Evolutionary conservation across 2,797 vertebrate genomes (phyloP), one percentile per base, ranked within the genome.

Genomic region (Acipenser transmontanus): DNA sequence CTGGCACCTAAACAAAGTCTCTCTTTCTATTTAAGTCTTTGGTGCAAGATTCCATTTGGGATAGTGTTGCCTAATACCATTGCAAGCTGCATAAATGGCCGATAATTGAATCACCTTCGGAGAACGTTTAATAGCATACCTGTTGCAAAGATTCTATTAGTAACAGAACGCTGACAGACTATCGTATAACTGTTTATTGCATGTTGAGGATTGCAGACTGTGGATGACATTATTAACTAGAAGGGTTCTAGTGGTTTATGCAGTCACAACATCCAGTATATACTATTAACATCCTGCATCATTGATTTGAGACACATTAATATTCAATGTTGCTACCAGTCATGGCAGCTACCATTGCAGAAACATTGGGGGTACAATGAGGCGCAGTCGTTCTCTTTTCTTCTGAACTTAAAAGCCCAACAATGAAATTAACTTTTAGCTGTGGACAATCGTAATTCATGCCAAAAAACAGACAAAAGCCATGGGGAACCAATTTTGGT

Each of bases 1-100:
- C 63, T 85, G 91, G 89, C 87, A 87, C 82, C 82, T 77, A 66
- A 82, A 84, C 74, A 72, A 77, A 74, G 70, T 77, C 69, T 79
- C 85, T 76, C 80, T 72, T 82, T 71, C 83, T 89, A 66, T 85
- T 83, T 85, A 78, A 78, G 79, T 86, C 88, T 81, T 77, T 34
- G 66, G 80, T 77, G 82, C 74, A 78, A 13, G 79, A 82, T 89
- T 88, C 87, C 88, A 76, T 1, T 74, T 75, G 77, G 77, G 71
- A 83, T 72, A 70, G 57, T 68, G 67, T 76, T 77, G 72, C 71
- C 74, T 81, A 79, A 83, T 75, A 74, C 73, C 72, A 82, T 61
- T 74, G 74, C 73, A 75, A 80, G 74, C 75, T 62, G 81, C 12
- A 2, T 68, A 71, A 61, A 50, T 66, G 75, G 81, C 65, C 71